These are phyloP conservation scores for Hypotaenidia okinawae DNA, from an alignment of 2,797 vertebrate genomes.

Conservation along the genomic window DNA sequence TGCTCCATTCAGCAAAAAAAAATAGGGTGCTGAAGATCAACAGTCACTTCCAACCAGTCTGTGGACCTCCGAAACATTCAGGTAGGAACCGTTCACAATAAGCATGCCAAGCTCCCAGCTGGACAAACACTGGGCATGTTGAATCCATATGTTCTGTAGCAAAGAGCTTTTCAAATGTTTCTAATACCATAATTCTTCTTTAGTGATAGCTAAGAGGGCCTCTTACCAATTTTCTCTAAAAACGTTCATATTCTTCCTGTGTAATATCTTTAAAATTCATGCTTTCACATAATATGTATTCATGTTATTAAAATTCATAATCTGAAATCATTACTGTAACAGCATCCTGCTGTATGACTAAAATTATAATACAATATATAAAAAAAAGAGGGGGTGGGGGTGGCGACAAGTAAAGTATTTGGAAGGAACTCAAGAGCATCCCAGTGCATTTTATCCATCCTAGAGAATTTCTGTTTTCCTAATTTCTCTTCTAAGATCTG, in stretches of 20 bases:
- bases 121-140: slow-evolving; percentile 23
- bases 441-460: background rate
- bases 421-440: background rate
- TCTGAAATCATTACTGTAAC: background rate
- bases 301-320: background rate
- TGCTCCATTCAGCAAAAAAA: background rate
- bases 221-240: background rate
- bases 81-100: background rate
- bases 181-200: background rate
- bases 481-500: background rate
- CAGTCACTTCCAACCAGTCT: background rate
- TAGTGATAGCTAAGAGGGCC: background rate
- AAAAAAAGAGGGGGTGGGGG: background rate
- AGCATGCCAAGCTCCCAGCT: background rate
- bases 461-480: background rate
- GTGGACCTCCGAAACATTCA: background rate
- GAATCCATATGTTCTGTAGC: slow-evolving; percentile 7
- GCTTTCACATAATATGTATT: background rate
- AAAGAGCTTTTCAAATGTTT: slow-evolving; percentile 31
- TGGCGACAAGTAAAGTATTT: background rate
- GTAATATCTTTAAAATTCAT: background rate
- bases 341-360: background rate
- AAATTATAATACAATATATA: background rate
- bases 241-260: background rate
- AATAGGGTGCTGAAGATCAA: background rate